phyloP scores from a whole-genome alignment of 2,797 vertebrate species.

The Halcyon leucocephala region DNA sequence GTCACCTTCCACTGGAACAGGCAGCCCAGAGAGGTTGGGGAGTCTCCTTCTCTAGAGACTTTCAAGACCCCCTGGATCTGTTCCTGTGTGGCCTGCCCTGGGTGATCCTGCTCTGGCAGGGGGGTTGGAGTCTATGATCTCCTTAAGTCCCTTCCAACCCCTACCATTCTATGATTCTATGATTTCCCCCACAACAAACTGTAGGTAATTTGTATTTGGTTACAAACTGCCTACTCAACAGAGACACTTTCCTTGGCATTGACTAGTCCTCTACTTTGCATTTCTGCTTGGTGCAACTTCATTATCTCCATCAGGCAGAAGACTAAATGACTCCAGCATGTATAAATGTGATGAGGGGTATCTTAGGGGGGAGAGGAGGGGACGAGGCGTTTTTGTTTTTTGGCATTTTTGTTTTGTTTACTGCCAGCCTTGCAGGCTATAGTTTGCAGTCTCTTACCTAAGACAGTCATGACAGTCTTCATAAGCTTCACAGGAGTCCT shows the following conservation, averaged over 20 bases:
- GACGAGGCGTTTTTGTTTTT: too few relatives aligned
- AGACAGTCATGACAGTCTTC: conserved; percentile 96
- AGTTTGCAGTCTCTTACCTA: conserved; percentile 86
- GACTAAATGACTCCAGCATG: neutral
- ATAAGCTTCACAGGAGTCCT: conserved; percentile 94
- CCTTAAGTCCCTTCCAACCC: too few relatives aligned
- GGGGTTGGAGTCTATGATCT: too few relatives aligned
- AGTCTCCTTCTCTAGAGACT: too few relatives aligned
- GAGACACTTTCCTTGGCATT: neutral
- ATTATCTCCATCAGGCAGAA: neutral
- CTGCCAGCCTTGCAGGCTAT: neutral
- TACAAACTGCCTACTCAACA: neutral
- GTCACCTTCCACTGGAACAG: too few relatives aligned
- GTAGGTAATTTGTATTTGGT: neutral
- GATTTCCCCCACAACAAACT: neutral
- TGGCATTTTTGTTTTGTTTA: neutral
- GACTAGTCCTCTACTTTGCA: neutral
- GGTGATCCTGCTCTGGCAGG: too few relatives aligned
- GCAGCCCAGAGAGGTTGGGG: too few relatives aligned
- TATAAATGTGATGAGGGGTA: neutral
- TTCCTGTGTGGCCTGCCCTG: too few relatives aligned
- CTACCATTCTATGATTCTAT: too few relatives aligned
- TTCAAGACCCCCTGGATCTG: too few relatives aligned
- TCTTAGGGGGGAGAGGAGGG: too few relatives aligned
- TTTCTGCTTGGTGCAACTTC: neutral